phyloP scores from a whole-genome alignment of 2,888 invertebrate species.

The Hermaeophaga mercurialis region DNA sequence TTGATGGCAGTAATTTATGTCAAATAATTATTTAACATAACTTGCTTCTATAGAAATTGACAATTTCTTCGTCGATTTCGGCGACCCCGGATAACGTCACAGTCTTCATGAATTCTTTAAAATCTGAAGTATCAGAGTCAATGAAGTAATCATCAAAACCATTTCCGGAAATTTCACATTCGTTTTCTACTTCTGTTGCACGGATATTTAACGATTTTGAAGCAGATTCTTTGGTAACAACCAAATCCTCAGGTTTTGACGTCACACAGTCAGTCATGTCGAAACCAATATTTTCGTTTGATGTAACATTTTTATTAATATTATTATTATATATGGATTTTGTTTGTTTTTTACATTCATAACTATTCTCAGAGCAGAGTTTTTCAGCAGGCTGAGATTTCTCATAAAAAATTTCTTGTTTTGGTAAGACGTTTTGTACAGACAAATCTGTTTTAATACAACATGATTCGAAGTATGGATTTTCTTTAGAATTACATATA shows the following conservation, averaged over 20 bases:
- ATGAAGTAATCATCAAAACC: constrained; percentile 13
- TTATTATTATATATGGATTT: too few relatives aligned
- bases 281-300: too few relatives aligned
- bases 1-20: too few relatives aligned
- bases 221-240: neutral
- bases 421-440: neutral
- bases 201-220: neutral
- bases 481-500: too few relatives aligned
- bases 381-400: neutral
- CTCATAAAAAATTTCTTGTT: neutral
- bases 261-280: too few relatives aligned
- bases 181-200: neutral
- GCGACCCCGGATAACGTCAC: constrained; percentile 59
- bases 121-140: constrained; percentile 40
- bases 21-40: too few relatives aligned
- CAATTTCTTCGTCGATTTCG: constrained; percentile 60
- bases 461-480: too few relatives aligned
- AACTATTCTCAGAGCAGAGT: neutral
- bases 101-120: constrained; percentile 50
- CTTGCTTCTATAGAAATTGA: constrained; percentile 57
- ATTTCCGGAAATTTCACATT: too few relatives aligned
- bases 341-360: too few relatives aligned
- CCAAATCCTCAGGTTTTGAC: neutral
- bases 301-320: neutral
- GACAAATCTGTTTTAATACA: too few relatives aligned